A percentile compares a stretch with the other conserved stretches of the same genome.
These are phyloP conservation scores for Saxidomus purpurata DNA, from an alignment of 1,140 invertebrate genomes.

Conservation along the genomic window DNA sequence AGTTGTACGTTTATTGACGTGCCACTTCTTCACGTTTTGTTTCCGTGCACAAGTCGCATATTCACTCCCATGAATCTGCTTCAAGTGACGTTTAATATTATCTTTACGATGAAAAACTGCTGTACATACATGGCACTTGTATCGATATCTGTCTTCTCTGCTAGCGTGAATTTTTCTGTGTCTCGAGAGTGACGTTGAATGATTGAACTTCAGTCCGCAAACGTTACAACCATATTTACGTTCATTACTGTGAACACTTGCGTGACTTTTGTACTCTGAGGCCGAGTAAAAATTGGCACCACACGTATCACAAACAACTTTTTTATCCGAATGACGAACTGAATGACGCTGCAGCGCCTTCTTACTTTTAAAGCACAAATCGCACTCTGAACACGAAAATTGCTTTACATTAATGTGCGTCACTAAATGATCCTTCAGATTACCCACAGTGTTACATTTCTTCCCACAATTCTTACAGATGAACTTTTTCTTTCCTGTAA, in stretches of 20 bases:
- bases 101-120: constrained; percentile 85
- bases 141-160: constrained; percentile 66
- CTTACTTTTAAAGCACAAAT: background rate
- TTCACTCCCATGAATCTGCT: background rate
- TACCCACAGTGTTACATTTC: background rate
- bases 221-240: constrained; percentile 27
- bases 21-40: background rate
- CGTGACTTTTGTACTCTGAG: background rate
- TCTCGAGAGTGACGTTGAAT: background rate
- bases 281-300: background rate
- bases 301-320: constrained; percentile 26
- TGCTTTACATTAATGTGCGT: background rate
- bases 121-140: constrained; percentile 83
- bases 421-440: constrained; percentile 8
- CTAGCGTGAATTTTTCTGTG: background rate
- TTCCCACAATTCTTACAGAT: constrained; percentile 21
- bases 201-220: constrained; percentile 26
- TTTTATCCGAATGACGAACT: background rate
- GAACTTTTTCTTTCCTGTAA: constrained; percentile 29
- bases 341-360: constrained; percentile 6
- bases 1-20: background rate
- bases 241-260: constrained; percentile 18
- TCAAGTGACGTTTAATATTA: constrained; percentile 88
- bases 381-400: background rate
- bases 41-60: background rate